Evolutionary conservation across 1,140 invertebrate genomes (phyloP).

Genomic region (Uloborus diversus): DNA sequence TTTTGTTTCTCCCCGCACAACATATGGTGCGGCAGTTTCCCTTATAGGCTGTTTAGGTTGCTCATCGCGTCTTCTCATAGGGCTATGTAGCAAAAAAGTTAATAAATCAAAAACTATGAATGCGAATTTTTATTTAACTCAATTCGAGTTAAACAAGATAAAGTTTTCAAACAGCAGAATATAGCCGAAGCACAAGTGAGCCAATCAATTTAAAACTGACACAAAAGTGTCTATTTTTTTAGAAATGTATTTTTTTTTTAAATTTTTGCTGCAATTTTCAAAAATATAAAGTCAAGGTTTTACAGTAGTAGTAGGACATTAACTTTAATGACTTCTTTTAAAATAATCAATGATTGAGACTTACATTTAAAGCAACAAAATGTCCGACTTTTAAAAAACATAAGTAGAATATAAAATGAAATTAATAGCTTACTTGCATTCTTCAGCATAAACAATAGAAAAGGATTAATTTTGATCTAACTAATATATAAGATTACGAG

Average conservation of each 20-base stretch:
- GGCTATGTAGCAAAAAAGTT: slow-evolving; percentile 54
- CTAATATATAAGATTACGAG: neutral
- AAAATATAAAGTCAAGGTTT: slow-evolving; percentile 39
- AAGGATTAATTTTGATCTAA: neutral
- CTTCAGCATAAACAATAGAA: neutral
- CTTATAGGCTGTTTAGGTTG: slow-evolving; percentile 42
- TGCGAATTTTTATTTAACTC: neutral
- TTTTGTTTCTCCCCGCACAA: slow-evolving; percentile 31
- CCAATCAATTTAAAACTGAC: too few species aligned
- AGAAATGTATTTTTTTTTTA: too few species aligned
- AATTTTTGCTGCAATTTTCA: too few species aligned
- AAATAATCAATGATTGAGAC: too few species aligned
- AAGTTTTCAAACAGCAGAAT: too few species aligned
- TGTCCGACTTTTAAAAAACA: neutral
- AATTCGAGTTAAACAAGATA: too few species aligned
- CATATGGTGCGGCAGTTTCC: slow-evolving; percentile 42
- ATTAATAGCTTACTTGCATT: neutral
- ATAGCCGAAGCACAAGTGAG: too few species aligned
- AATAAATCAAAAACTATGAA: slow-evolving; percentile 22
- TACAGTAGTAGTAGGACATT: slow-evolving; percentile 51
- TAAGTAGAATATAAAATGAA: neutral
- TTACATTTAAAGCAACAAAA: neutral
- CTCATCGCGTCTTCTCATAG: slow-evolving; percentile 52
- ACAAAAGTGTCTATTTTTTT: too few species aligned
- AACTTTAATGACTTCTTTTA: too few species aligned